Conservation (phyloP, 2,888 invertebrate genomes). For the Platerodrilus igneus region DNA sequence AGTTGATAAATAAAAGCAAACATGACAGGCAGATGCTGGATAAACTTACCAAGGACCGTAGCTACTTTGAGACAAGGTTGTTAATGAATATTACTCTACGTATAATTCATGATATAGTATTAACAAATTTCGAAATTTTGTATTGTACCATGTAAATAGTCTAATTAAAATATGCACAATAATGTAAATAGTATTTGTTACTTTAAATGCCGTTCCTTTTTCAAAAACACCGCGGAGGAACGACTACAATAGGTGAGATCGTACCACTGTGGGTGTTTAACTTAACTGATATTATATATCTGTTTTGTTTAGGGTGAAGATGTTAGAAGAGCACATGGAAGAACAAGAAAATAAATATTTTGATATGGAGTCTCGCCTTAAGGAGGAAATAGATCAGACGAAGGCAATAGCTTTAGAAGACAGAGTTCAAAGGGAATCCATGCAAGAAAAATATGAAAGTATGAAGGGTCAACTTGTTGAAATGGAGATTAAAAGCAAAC, state of each 20-base stretch:
- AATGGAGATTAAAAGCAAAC: slow-evolving; percentile 31
- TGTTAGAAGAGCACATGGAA: slow-evolving; percentile 29
- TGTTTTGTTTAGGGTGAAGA: slow-evolving; percentile 42
- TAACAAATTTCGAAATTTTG: slow-evolving; percentile 31
- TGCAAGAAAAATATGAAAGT: slow-evolving; percentile 29
- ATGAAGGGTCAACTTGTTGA: slow-evolving; percentile 34
- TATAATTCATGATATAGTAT: slow-evolving; percentile 41
- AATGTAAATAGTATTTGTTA: slow-evolving; percentile 1
- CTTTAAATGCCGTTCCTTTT: slow-evolving; percentile 13
- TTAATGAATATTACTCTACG: slow-evolving; percentile 42
- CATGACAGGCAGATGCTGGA: slow-evolving; percentile 38
- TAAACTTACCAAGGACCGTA: slow-evolving; percentile 38
- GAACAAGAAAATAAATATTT: slow-evolving; percentile 27
- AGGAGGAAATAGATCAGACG: slow-evolving; percentile 28
- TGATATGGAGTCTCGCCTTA: slow-evolving; percentile 22
- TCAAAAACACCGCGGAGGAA: slow-evolving; percentile 27
- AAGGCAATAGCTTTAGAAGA: slow-evolving; percentile 26
- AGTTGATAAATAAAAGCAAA: slow-evolving; percentile 36
- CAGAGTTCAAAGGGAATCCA: slow-evolving; percentile 16
- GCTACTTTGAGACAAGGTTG: slow-evolving; percentile 44
- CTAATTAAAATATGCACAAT: not conserved
- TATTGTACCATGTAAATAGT: not conserved
- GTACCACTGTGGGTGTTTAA: slow-evolving; percentile 37
- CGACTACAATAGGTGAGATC: slow-evolving; percentile 39
- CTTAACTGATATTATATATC: too few relatives aligned